A percentile compares a stretch with the other conserved stretches of the same genome.
Evolutionary conservation across 2,888 invertebrate genomes (phyloP).

Genomic region (Tiliacea aurago): DNA sequence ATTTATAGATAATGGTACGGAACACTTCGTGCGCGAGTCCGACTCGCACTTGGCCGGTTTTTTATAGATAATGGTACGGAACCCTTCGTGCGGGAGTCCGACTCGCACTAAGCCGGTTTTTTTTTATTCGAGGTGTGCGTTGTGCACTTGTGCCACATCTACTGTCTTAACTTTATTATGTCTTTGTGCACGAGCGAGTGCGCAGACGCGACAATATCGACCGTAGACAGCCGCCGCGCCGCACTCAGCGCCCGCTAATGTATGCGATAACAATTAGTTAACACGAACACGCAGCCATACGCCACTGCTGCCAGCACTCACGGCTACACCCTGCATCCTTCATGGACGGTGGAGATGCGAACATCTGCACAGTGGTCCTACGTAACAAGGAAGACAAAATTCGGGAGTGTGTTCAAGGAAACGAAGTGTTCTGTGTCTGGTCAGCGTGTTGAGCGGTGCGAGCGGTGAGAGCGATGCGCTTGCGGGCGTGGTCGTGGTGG

Average conservation of each 20-base stretch:
- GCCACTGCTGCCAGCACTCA: background rate
- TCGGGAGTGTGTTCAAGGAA: constrained; percentile 13
- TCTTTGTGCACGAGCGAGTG: constrained; percentile 24
- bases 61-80: too few relatives aligned
- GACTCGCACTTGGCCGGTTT: too few relatives aligned
- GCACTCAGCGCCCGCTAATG: constrained; percentile 34
- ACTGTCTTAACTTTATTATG: background rate
- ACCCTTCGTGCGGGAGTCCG: too few relatives aligned
- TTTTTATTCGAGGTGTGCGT: too few relatives aligned
- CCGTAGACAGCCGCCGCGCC: constrained; percentile 22
- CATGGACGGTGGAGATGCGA: constrained; percentile 34
- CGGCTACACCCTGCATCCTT: constrained; percentile 10
- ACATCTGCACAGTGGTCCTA: constrained; percentile 6
- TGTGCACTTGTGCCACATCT: constrained; percentile 20
- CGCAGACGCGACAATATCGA: constrained; percentile 78
- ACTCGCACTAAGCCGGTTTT: too few relatives aligned
- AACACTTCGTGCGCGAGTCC: too few relatives aligned
- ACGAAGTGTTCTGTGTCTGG: constrained; percentile 22
- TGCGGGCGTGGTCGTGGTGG: constrained; percentile 73
- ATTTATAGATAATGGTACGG: too few relatives aligned
- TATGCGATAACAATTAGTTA: constrained; percentile 41
- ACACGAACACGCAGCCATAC: constrained; percentile 7
- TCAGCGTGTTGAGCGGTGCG: constrained; percentile 50
- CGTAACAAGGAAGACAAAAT: constrained; percentile 13
- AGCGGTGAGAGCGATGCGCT: constrained; percentile 63